Base-by-base conservation (phyloP, 2,888 invertebrate species). In the Limnephilus marmoratus region DNA sequence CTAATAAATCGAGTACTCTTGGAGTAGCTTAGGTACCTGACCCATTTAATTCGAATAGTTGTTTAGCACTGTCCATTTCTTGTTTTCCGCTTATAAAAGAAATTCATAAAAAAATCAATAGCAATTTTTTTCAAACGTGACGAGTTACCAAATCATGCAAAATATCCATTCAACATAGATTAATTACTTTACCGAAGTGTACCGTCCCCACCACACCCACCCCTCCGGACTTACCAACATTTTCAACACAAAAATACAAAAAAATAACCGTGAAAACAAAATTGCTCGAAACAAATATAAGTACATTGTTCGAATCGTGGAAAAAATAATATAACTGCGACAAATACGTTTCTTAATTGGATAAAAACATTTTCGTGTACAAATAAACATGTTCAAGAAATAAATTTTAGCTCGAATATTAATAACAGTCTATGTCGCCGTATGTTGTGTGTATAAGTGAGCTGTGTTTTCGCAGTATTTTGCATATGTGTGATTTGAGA, bases 281-380 rank as follows among this genome's bases (percentile, higher is more conserved):
- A 68, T 68, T 68, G 5, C 68, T 24, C 68, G 1, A 68, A 68
- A n/a, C n/a, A 68, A 49, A 49, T 15, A n/a, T 68, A 68, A n/a
- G 68, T 2, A n/a, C 68, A 68, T n/a, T 68, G 68, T 68, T 68
- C 68, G 68, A 68, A 83, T 37, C 34, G 18, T 24, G 34, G 34
- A 83, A 83, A 18, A 31, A 31, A 45, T 45, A 31, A 31, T 31
- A 83, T 83, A 13, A 15, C 83, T 41, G 34, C 83, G 83, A 83
- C 34, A 83, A 83, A 83, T 24, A 37, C 37, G 34, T 83, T 83
- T 83, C 37, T 86, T 86, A 45, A 86, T 86, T 45, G 41, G 45
- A 80, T 86, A 87, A 91, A 91, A 91, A 91, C 87, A 91, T 81
- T 87, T 80, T 85, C 91, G 82, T 91, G 91, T 85, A 91, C 49